phyloP scores from a whole-genome alignment of 2,113 vertebrate genomes.

The Vidua macroura region DNA sequence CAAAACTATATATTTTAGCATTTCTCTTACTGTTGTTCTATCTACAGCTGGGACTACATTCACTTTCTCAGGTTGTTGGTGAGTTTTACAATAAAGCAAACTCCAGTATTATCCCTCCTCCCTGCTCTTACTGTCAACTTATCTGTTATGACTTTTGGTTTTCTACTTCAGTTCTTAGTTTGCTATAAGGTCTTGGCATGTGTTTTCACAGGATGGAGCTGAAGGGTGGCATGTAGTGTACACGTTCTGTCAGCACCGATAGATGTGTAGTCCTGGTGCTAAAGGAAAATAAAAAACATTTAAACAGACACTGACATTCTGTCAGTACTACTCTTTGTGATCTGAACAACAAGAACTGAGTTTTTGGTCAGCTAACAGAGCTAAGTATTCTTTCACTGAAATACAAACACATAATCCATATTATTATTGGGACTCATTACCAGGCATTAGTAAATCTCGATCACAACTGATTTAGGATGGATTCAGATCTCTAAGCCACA shows the following conservation, averaged over 20 bases:
- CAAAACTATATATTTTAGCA: background rate
- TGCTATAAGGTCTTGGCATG: background rate
- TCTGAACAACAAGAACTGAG: background rate
- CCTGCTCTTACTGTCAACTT: background rate
- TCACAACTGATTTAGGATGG: background rate
- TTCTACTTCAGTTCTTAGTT: background rate
- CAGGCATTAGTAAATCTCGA: background rate
- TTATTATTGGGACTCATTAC: background rate
- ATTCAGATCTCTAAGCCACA: background rate
- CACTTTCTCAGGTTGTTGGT: background rate
- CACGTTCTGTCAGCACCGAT: background rate
- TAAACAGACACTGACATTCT: background rate
- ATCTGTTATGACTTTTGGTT: background rate
- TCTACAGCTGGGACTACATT: background rate
- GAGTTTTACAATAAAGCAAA: background rate
- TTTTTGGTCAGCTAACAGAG: background rate
- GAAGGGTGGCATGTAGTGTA: background rate
- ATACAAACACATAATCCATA: background rate
- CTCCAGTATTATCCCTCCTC: background rate
- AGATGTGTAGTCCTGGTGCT: background rate
- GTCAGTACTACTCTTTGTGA: background rate
- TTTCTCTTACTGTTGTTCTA: background rate
- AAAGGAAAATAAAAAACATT: background rate
- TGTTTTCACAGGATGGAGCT: background rate
- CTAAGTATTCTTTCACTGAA: background rate